Conservation (phyloP, 2,888 invertebrate genomes). For the Podabrus alpinus region DNA sequence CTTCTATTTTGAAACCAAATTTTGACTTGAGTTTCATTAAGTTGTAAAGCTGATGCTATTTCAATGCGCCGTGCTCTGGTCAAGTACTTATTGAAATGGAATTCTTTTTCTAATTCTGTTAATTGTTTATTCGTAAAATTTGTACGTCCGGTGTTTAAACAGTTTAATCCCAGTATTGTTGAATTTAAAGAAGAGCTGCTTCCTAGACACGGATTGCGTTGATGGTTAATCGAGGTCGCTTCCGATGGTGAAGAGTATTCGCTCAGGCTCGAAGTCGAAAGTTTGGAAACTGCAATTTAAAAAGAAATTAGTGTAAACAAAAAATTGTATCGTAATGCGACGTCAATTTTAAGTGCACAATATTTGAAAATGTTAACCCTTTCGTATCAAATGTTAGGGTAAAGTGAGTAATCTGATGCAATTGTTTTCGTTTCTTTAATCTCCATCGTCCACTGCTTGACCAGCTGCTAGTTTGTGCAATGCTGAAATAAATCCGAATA, state of each 20-base stretch:
- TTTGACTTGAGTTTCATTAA: slow-evolving; percentile 96
- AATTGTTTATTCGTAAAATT: slow-evolving; percentile 99
- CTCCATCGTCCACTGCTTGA: slow-evolving; percentile 38
- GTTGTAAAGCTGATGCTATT: slow-evolving; percentile 92
- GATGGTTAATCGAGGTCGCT: slow-evolving; percentile 55
- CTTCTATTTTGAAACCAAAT: slow-evolving; percentile 99
- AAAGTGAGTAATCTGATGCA: slow-evolving; percentile 35
- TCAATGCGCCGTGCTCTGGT: slow-evolving; percentile 96
- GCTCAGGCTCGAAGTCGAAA: slow-evolving; percentile 56
- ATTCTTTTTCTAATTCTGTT: slow-evolving; percentile 98
- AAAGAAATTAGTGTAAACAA: not conserved
- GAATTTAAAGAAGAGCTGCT: slow-evolving; percentile 57
- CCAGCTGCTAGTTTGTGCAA: slow-evolving; percentile 37
- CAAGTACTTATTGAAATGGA: slow-evolving; percentile 98
- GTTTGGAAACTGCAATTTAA: slow-evolving; percentile 66
- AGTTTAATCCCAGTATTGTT: slow-evolving; percentile 53
- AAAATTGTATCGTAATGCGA: not conserved
- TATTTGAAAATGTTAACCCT: slow-evolving; percentile 4
- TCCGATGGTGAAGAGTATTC: slow-evolving; percentile 49
- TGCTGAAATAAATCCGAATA: slow-evolving; percentile 22
- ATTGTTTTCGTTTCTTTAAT: slow-evolving; percentile 31
- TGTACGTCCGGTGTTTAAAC: slow-evolving; percentile 86
- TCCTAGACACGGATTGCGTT: slow-evolving; percentile 52
- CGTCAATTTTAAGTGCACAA: not conserved
- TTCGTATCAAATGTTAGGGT: slow-evolving; percentile 10